Conservation (phyloP, 1,140 invertebrate genomes). For the Coptotermes formosanus region DNA sequence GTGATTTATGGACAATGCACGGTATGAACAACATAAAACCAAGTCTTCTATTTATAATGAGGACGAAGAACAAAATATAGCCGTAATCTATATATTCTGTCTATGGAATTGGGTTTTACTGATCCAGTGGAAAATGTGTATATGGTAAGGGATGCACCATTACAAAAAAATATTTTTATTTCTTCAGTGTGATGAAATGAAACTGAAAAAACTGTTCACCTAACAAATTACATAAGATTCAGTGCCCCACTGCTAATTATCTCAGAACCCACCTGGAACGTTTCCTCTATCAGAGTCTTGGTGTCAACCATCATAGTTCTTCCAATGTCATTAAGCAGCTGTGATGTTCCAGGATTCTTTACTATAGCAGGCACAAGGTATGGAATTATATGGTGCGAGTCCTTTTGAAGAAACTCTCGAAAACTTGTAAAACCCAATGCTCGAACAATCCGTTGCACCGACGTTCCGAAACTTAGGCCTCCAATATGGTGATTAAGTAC, state of each 20-base stretch:
- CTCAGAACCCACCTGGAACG: constrained; percentile 1
- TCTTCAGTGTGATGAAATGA: too few relatives aligned
- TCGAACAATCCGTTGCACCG: neutral
- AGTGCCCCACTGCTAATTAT: constrained; percentile 2
- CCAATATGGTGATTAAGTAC: constrained; percentile 11
- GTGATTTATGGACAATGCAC: too few relatives aligned
- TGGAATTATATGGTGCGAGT: neutral
- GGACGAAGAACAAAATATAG: too few relatives aligned
- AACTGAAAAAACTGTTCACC: too few relatives aligned
- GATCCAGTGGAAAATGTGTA: too few relatives aligned
- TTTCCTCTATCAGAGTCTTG: neutral
- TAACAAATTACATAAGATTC: neutral
- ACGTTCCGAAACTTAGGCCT: neutral
- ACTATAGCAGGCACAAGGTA: neutral
- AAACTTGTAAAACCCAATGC: constrained; percentile 16
- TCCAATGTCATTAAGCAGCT: constrained; percentile 16
- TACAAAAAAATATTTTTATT: too few relatives aligned
- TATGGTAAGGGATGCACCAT: too few relatives aligned
- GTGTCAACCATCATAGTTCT: neutral
- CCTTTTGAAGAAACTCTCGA: neutral
- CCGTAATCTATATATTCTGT: too few relatives aligned
- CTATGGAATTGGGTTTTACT: too few relatives aligned
- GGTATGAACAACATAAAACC: too few relatives aligned
- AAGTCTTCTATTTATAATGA: too few relatives aligned
- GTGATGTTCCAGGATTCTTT: neutral